phyloP scores from a whole-genome alignment of 2,113 vertebrate genomes.

The Gnathonemus echidnorhynchus region DNA sequence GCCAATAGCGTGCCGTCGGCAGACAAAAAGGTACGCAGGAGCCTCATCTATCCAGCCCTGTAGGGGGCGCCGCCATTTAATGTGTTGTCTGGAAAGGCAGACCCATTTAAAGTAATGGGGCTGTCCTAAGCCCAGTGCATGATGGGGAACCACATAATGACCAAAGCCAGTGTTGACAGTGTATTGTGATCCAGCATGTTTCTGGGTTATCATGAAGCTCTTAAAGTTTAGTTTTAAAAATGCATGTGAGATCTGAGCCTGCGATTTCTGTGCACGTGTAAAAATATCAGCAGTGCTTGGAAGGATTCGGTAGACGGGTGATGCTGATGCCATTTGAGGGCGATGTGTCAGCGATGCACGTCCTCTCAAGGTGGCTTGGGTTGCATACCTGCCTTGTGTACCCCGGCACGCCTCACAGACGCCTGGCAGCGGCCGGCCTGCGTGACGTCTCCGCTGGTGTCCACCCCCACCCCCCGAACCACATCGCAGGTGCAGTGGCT shows the following conservation, averaged over 20 bases:
- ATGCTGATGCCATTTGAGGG: neutral
- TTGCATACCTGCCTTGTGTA: conserved; percentile 65
- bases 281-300: neutral
- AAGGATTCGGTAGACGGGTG: no score
- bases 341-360: conserved; percentile 19
- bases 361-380: conserved; percentile 45
- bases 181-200: conserved; percentile 35
- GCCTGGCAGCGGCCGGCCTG: conserved; percentile 29
- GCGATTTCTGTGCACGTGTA: neutral
- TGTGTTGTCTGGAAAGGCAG: conserved; percentile 42
- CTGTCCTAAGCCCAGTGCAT: neutral
- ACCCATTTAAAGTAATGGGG: conserved; percentile 50
- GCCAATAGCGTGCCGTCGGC: conserved; percentile 71
- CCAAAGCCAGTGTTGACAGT: conserved; percentile 48
- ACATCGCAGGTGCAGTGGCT: conserved; percentile 85
- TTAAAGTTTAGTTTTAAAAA: conserved; percentile 24
- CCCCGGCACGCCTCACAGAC: conserved; percentile 58
- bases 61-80: conserved; percentile 46
- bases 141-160: neutral
- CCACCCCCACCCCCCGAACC: conserved; percentile 40
- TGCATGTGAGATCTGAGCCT: conserved; percentile 48
- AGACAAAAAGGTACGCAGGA: conserved; percentile 74
- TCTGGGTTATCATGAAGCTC: neutral
- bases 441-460: conserved; percentile 49
- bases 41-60: conserved; percentile 29